Evolutionary conservation across 2,113 vertebrate species (phyloP).

Genomic region (Oncorhynchus mykiss): DNA sequence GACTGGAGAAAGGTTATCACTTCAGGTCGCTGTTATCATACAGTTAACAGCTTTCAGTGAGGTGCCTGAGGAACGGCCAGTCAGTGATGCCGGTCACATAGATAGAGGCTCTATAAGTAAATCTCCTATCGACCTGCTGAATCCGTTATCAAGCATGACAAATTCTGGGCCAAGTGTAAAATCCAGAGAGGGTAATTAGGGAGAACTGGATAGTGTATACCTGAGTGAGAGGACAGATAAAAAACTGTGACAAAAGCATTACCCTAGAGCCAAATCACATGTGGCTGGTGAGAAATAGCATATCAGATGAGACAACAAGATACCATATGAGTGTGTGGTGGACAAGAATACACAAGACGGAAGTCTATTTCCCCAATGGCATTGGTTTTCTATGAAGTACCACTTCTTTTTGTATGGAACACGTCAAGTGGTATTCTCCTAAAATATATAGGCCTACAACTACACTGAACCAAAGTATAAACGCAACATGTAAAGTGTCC

Average conservation of each 20-base stretch:
- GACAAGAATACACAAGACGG: slow-evolving; percentile 56
- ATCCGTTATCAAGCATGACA: slow-evolving; percentile 64
- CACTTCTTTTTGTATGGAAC: no score
- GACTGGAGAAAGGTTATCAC: slow-evolving; percentile 70
- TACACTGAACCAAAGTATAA: no score
- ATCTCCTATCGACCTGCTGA: slow-evolving; percentile 64
- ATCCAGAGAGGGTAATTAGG: slow-evolving; percentile 66
- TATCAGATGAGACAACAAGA: slow-evolving; percentile 55
- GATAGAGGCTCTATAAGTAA: slow-evolving; percentile 62
- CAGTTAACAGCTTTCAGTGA: slow-evolving; percentile 69
- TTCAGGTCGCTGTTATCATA: slow-evolving; percentile 66
- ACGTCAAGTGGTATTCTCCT: no score
- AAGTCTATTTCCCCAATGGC: slow-evolving; percentile 40
- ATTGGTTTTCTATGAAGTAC: slow-evolving; percentile 48
- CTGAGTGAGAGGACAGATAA: slow-evolving; percentile 69
- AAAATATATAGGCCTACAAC: slow-evolving; percentile 13
- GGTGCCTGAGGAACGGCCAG: slow-evolving; percentile 52
- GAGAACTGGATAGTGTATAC: slow-evolving; percentile 54
- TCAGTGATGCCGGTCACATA: slow-evolving; percentile 58
- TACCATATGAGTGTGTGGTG: slow-evolving; percentile 38
- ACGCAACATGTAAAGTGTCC: no score
- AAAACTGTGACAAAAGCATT: slow-evolving; percentile 67
- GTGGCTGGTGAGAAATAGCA: slow-evolving; percentile 62
- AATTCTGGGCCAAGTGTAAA: slow-evolving; percentile 64
- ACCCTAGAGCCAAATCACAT: slow-evolving; percentile 62